These are phyloP conservation scores for Atta cephalotes DNA, from an alignment of 1,140 invertebrate genomes.

Conservation along the genomic window DNA sequence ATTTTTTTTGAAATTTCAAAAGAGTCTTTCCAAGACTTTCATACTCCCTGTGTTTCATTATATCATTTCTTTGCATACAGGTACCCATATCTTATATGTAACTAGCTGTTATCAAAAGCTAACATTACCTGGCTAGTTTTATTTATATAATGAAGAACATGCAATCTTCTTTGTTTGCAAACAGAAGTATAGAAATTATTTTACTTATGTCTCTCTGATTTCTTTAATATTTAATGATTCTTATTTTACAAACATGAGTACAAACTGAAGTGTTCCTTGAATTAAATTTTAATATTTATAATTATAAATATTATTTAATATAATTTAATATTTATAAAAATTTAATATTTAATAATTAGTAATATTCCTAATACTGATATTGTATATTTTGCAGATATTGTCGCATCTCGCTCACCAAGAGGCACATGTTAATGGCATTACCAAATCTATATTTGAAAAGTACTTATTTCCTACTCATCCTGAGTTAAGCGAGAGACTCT, in stretches of 20 bases:
- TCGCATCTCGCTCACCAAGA: slow-evolving; percentile 88
- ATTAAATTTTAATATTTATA: slow-evolving; percentile 3
- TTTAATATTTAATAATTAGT: background rate
- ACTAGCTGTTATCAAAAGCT: background rate
- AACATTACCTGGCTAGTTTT: background rate
- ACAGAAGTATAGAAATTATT: background rate
- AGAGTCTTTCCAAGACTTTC: background rate
- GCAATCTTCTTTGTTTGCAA: background rate
- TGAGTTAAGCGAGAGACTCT: slow-evolving; percentile 90
- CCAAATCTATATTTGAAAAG: slow-evolving; percentile 87
- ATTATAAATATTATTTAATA: no score
- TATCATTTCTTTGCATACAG: background rate
- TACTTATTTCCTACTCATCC: slow-evolving; percentile 93
- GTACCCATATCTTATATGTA: background rate
- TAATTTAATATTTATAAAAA: background rate
- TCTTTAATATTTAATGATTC: background rate
- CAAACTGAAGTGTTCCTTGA: background rate
- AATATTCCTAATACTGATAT: slow-evolving; percentile 32
- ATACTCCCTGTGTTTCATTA: background rate
- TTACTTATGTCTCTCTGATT: background rate
- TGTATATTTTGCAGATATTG: slow-evolving; percentile 87
- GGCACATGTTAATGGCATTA: slow-evolving; percentile 89
- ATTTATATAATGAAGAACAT: background rate
- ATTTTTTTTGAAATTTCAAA: background rate
- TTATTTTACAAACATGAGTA: background rate